Percentiles rank a stretch among this genome's conserved stretches.
These are phyloP conservation scores for Pangasius larnaudii DNA, from an alignment of 2,797 vertebrate species.

Conservation along the genomic window DNA sequence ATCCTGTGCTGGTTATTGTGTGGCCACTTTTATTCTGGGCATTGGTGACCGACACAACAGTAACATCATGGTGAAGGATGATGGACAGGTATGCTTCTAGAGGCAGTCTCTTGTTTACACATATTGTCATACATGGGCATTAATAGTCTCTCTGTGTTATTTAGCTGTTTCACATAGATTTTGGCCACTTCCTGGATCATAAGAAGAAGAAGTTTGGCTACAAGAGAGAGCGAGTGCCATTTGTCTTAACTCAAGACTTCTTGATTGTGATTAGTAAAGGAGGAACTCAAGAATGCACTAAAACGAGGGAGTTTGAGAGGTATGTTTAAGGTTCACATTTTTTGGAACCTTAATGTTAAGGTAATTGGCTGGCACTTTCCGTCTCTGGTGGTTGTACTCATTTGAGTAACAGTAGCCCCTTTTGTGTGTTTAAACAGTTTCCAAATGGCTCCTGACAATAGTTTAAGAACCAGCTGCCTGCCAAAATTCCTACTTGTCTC, in stretches of 20 bases:
- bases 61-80: conserved; percentile 88
- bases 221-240: conserved; percentile 85
- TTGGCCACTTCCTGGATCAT: conserved; percentile 86
- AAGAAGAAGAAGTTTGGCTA: conserved; percentile 89
- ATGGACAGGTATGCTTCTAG: conserved; percentile 77
- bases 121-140: not conserved
- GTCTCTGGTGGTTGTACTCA: not conserved
- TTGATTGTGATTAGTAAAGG: conserved; percentile 87
- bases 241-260: conserved; percentile 85
- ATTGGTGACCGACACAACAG: conserved; percentile 86
- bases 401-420: conserved; percentile 36
- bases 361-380: conserved; percentile 14
- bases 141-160: not conserved
- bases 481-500: conserved; percentile 32
- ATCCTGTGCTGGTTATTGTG: conserved; percentile 85
- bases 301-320: conserved; percentile 87
- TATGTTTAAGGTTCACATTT: conserved; percentile 46
- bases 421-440: conserved; percentile 33
- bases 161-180: conserved; percentile 85
- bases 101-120: not conserved
- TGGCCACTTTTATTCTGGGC: conserved; percentile 85
- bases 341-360: conserved; percentile 4
- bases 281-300: conserved; percentile 81
- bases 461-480: not conserved
- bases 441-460: not conserved